Evolutionary conservation across 2,888 invertebrate species (phyloP), one percentile per base, ranked within the genome.

Genomic region (Tinea semifulvella): DNA sequence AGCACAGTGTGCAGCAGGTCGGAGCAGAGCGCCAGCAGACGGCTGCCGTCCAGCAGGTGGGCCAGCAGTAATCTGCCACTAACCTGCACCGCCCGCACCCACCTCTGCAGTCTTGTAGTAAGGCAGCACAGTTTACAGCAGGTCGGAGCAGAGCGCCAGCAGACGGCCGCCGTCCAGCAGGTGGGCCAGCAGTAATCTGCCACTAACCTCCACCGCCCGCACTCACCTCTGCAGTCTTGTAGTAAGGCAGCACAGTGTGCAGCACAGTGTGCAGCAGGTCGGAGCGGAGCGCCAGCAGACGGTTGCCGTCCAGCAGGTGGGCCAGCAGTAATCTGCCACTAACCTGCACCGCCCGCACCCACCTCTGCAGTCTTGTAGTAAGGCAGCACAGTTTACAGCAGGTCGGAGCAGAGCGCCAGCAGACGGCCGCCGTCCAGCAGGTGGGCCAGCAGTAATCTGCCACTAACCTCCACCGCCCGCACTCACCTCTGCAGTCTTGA

Each of bases 161-260:
- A 93, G 69, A 49, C 88, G 85, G 5, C 92, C 93, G 1, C 92
- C 92, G 31, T 81, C 84, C 13, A 92, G 70, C 49, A 93, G 70
- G 56, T 89, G 92, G 35, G 89, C 88, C 10, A 92, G 77, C 22
- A 92, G 69, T 46, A 88, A 80, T 1, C n/a, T n/a, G n/a, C n/a
- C n/a, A n/a, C n/a, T n/a, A n/a, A n/a, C n/a, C n/a, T n/a, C n/a
- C n/a, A n/a, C n/a, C n/a, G n/a, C n/a, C n/a, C n/a, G n/a, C n/a
- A n/a, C n/a, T n/a, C n/a, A n/a, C n/a, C n/a, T 93, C 92, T 5
- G 92, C 92, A 44, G 92, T 92, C 56, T 91, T 89, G 65, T 92
- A 93, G 47, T 89, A 88, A 16, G 92, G 91, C 53, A 93, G 71
- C 42, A 93, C 86, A 22, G 88, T 85, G 54, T 91, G 89, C 25